A percentile compares a stretch with the other conserved stretches of the same genome.
These are phyloP conservation scores for Scaptomyza flava DNA, from an alignment of 2,888 invertebrate genomes.

Conservation along the genomic window DNA sequence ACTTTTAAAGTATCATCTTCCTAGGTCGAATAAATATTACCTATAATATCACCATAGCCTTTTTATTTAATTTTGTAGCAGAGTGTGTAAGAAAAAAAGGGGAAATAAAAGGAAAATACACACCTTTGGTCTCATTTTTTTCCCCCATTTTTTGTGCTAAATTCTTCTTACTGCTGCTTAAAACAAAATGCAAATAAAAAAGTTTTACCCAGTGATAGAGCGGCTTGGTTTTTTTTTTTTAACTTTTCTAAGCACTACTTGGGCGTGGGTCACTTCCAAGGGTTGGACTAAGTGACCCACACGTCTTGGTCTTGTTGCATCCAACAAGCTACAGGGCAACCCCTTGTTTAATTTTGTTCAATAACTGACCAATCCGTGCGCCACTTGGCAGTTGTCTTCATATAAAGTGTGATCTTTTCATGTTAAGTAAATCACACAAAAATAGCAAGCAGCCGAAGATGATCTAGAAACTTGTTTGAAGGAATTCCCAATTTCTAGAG, in stretches of 20 bases:
- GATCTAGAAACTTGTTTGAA: too few relatives aligned
- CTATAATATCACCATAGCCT: too few relatives aligned
- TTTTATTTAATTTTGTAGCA: not conserved
- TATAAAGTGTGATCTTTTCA: constrained; percentile 28
- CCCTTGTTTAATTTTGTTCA: not conserved
- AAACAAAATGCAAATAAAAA: constrained; percentile 79
- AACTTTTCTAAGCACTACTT: constrained; percentile 58
- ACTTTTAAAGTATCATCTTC: too few relatives aligned
- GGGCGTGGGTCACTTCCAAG: constrained; percentile 31
- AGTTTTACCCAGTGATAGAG: constrained; percentile 54
- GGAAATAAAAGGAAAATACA: constrained; percentile 39
- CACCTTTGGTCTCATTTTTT: constrained; percentile 61
- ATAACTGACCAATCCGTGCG: constrained; percentile 31
- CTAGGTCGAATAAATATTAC: too few relatives aligned
- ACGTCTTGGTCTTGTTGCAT: constrained; percentile 23
- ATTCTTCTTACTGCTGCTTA: constrained; percentile 47
- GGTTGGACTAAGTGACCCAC: constrained; percentile 42
- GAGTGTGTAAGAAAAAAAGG: constrained; percentile 18
- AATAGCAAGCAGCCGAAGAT: constrained; percentile 13
- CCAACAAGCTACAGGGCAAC: constrained; percentile 7
- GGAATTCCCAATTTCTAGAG: too few relatives aligned
- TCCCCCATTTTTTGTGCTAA: constrained; percentile 11
- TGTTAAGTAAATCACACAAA: constrained; percentile 18
- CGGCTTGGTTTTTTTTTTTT: constrained; percentile 19
- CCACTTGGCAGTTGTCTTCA: constrained; percentile 20